These are phyloP conservation scores for Nemurella pictetii DNA, from an alignment of 2,888 invertebrate genomes.

Conservation along the genomic window DNA sequence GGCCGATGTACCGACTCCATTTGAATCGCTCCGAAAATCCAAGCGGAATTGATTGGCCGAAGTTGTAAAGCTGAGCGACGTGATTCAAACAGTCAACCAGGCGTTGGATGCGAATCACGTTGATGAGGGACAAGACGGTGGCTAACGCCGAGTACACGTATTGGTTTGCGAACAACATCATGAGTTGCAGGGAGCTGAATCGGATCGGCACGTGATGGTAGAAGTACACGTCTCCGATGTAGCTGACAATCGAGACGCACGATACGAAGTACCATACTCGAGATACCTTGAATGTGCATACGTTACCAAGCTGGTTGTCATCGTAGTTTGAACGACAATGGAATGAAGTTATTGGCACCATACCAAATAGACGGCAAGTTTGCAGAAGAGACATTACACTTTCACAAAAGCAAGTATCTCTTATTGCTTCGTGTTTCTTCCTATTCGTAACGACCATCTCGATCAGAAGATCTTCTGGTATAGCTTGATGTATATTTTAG, in stretches of 20 bases:
- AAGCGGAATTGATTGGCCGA: background rate
- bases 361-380: constrained; percentile 1
- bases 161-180: background rate
- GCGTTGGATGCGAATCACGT: background rate
- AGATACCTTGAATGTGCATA: constrained; percentile 1
- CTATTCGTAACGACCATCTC: background rate
- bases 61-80: background rate
- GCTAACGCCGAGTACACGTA: background rate
- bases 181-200: background rate
- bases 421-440: background rate
- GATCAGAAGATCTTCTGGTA: background rate
- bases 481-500: background rate
- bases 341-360: background rate
- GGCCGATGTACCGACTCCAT: background rate
- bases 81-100: constrained; percentile 4
- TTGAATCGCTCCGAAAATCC: background rate
- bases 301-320: background rate
- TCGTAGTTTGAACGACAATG: background rate
- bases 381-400: background rate
- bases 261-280: background rate
- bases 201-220: background rate
- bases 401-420: constrained; percentile 3
- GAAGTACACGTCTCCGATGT: background rate
- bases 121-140: background rate
- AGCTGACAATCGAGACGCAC: background rate